Conservation (phyloP, 1,140 invertebrate genomes). For the Lucilia sericata region DNA sequence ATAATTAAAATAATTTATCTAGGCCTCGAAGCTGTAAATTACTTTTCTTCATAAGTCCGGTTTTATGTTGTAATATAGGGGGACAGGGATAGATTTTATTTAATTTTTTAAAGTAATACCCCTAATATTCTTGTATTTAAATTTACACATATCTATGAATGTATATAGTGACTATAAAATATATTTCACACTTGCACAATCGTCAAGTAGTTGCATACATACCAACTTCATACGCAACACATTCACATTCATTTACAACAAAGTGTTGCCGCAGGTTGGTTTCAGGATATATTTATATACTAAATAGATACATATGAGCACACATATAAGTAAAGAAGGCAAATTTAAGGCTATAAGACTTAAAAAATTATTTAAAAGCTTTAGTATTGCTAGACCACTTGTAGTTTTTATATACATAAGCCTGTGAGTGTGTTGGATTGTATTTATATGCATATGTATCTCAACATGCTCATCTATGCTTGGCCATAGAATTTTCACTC, state of each 20-base stretch:
- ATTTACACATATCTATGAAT: neutral
- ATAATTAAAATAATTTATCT: no score
- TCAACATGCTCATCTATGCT: slow-evolving; percentile 1
- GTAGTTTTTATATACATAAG: neutral
- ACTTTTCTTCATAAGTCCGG: no score
- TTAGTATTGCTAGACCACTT: slow-evolving; percentile 41
- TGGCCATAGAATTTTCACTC: neutral
- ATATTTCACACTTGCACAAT: neutral
- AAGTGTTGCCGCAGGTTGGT: slow-evolving; percentile 37
- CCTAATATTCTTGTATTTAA: no score
- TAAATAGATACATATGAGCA: neutral
- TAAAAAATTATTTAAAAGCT: slow-evolving; percentile 27
- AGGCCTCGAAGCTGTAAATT: no score
- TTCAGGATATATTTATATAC: slow-evolving; percentile 31
- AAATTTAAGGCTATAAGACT: neutral
- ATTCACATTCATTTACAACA: slow-evolving; percentile 19
- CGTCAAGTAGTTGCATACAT: slow-evolving; percentile 8
- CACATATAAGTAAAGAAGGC: neutral
- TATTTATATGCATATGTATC: neutral
- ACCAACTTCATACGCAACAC: neutral
- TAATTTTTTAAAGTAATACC: no score
- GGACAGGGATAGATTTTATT: no score
- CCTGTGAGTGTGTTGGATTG: neutral
- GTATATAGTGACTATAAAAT: neutral
- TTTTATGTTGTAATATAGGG: no score